Base-by-base conservation (phyloP, 2,113 vertebrate genomes). In the Bufo bufo region DNA sequence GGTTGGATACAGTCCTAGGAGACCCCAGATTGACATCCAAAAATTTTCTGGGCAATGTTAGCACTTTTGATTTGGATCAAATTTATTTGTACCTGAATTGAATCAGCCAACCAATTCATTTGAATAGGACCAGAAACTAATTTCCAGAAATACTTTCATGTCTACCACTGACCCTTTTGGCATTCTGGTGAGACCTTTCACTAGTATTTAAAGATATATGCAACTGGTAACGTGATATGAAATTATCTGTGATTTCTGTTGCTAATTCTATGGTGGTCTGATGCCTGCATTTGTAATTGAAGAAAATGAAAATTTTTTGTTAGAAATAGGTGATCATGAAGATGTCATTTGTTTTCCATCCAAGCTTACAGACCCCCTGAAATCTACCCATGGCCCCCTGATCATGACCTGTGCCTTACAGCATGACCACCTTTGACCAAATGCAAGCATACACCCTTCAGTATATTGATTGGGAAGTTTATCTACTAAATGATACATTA, bases 401-500 rank as follows among this genome's bases (percentile, higher is more conserved):
- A 13, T 71, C n/a, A 12, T 71, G 66, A 71, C 23, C 12, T 43
- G 23, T 71, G 6, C 4, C 16, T 8, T 33, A 4, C 23, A 71
- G 66, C 14, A 33, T 43, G 66, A 71, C 66, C 16, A 33, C 33
- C 33, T 33, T 33, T 33, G 33, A 11, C 63, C 8, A 78, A 50
- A 61, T 65, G 4, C 20, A 82, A 49, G 14, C 43, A 66, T 58
- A 33, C 20, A 58, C 0, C 49, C 69, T 4, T 9, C 20, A 17
- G 14, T 54, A 33, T 23, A 33, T 45, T 49, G 23, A 47, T 45
- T 23, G 81, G 66, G 81, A 83, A 17, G 12, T 54, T 23, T 54
- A 69, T 84, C n/a, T 63, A 17, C 45, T 83, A 66, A 83, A 66
- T 83, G 61, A 20, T 83, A 54, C 20, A 52, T 71, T n/a, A 83